phyloP scores from a whole-genome alignment of 2,113 vertebrate genomes.

The Nannospalax galili region DNA sequence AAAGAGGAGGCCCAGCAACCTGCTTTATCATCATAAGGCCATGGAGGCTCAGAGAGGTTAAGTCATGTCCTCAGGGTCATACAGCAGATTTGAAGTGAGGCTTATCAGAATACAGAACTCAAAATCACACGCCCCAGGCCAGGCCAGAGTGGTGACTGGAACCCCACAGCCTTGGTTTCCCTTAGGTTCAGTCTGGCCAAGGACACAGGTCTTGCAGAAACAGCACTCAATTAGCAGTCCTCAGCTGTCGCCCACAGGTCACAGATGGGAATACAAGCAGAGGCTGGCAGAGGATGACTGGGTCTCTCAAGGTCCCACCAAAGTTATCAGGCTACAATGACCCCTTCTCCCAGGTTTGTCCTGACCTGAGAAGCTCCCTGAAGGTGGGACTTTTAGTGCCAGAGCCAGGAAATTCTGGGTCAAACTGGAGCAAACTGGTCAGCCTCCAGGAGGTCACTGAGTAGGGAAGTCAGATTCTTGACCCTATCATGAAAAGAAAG shows the following conservation, averaged over 20 bases:
- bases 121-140: neutral
- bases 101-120: neutral
- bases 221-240: accelerated
- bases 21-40: neutral
- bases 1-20: accelerated
- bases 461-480: neutral
- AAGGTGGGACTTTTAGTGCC: neutral
- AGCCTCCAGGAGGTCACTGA: neutral
- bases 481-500: neutral
- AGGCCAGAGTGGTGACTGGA: neutral
- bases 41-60: neutral
- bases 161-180: neutral
- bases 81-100: neutral
- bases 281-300: too few relatives aligned
- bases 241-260: neutral
- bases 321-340: too few relatives aligned
- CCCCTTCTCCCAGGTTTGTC: neutral
- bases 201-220: neutral
- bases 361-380: neutral
- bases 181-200: neutral
- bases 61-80: neutral
- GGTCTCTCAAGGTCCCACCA: neutral
- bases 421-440: neutral
- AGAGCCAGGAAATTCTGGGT: neutral
- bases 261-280: neutral